Conservation (phyloP, 37 sponge, comb jelly and placozoan genomes). For the Geodia barretti region DNA sequence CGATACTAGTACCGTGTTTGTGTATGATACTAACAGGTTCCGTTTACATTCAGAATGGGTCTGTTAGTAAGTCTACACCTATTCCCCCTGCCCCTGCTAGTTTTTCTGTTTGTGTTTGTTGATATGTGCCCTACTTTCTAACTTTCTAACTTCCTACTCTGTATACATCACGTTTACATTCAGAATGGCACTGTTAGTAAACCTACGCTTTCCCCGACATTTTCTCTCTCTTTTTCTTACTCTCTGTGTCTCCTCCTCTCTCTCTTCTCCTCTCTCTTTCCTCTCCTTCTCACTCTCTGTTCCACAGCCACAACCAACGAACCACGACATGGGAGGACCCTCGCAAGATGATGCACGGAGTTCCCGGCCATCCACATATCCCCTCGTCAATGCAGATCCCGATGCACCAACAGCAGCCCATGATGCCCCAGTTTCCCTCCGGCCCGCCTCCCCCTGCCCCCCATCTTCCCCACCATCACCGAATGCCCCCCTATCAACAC, state of each 20-base stretch:
- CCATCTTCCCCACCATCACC: conserved; percentile 6
- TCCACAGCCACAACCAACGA: conserved; percentile 60
- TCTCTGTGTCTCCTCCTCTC: not conserved
- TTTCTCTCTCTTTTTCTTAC: too few species aligned
- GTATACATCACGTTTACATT: too few species aligned
- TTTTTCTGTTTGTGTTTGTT: too few species aligned
- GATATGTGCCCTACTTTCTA: too few species aligned
- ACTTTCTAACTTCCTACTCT: too few species aligned
- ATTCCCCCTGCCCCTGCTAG: too few species aligned
- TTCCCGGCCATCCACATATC: not conserved
- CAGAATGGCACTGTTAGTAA: too few species aligned
- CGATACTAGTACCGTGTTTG: too few species aligned
- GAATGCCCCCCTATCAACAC: conserved; percentile 37
- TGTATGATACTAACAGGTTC: too few species aligned
- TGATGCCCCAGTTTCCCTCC: not conserved
- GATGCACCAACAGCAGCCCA: conserved; percentile 27
- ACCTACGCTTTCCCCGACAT: too few species aligned
- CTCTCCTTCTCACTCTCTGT: not conserved
- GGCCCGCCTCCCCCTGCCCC: conserved; percentile 9
- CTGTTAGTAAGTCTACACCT: too few species aligned
- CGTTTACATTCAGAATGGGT: too few species aligned
- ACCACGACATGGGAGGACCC: conserved; percentile 84
- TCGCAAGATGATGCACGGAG: conserved; percentile 42
- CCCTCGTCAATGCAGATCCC: not conserved
- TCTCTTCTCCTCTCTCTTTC: not conserved